A percentile compares a stretch with the other conserved stretches of the same genome.
phyloP scores from a whole-genome alignment of 2,113 vertebrate species.

The Mionectes macconnelli region DNA sequence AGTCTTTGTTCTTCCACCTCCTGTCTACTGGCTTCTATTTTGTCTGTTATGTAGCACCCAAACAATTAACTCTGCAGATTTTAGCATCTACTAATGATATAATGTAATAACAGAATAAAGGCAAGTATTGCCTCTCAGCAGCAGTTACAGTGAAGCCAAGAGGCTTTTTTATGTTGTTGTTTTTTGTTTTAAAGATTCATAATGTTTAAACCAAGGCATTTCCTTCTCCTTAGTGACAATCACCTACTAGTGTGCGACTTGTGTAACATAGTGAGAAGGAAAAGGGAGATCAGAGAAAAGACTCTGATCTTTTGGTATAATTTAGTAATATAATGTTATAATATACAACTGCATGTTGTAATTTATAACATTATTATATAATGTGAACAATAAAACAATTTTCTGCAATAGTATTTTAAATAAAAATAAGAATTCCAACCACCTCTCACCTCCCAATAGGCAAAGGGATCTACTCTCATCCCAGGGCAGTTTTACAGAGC shows the following conservation, averaged over 20 bases:
- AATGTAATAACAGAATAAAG: background rate
- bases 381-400: background rate
- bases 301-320: background rate
- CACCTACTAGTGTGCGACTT: background rate
- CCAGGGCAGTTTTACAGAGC: background rate
- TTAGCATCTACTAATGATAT: background rate
- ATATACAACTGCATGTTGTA: background rate
- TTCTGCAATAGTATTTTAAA: background rate
- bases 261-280: background rate
- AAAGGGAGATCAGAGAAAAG: background rate
- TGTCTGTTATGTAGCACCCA: background rate
- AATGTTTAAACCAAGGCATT: constrained; percentile 8
- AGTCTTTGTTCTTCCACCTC: background rate
- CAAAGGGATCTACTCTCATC: background rate
- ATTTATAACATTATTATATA: background rate
- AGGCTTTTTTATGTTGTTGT: background rate
- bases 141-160: background rate
- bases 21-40: background rate
- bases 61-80: background rate
- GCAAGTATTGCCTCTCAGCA: constrained; percentile 9
- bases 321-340: background rate
- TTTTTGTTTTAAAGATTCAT: constrained; percentile 23
- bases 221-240: background rate
- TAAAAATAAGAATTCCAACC: background rate
- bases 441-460: background rate